Conservation (phyloP, 2,113 vertebrate genomes). For the Brachionichthys hirsutus region DNA sequence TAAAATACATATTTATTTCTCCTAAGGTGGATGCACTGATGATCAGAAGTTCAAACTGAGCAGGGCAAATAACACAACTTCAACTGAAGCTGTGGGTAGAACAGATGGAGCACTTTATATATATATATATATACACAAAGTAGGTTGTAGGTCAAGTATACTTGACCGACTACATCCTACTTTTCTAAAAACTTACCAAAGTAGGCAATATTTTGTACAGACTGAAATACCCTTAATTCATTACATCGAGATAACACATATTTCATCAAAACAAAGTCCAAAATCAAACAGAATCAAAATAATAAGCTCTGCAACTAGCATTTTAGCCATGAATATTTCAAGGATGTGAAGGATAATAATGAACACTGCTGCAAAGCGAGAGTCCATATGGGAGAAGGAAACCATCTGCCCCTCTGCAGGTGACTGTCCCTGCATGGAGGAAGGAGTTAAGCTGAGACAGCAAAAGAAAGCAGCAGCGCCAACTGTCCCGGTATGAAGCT, state of each 20-base stretch:
- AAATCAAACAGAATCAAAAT: not conserved
- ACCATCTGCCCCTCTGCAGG: conserved; percentile 79
- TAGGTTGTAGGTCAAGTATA: no score
- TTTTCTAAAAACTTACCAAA: conserved; percentile 25
- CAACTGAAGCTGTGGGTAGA: not conserved
- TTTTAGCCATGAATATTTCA: not conserved
- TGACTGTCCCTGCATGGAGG: conserved; percentile 69
- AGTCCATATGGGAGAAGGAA: conserved; percentile 61
- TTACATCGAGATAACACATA: not conserved
- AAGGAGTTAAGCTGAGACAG: conserved; percentile 73
- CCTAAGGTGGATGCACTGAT: not conserved
- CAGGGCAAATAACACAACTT: not conserved
- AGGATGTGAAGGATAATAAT: conserved; percentile 2
- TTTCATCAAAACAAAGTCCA: not conserved
- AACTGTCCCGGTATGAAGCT: conserved; percentile 59
- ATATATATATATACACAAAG: no score
- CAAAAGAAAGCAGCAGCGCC: conserved; percentile 65
- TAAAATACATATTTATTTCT: no score
- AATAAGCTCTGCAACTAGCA: not conserved
- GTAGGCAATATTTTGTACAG: no score
- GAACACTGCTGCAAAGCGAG: conserved; percentile 34
- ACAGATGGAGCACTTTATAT: conserved; percentile 7
- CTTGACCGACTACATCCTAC: conserved; percentile 22
- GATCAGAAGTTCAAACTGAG: not conserved
- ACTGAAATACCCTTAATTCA: conserved; percentile 11